phyloP scores from a whole-genome alignment of 1,140 invertebrate genomes.

The Kradibia gibbosae region DNA sequence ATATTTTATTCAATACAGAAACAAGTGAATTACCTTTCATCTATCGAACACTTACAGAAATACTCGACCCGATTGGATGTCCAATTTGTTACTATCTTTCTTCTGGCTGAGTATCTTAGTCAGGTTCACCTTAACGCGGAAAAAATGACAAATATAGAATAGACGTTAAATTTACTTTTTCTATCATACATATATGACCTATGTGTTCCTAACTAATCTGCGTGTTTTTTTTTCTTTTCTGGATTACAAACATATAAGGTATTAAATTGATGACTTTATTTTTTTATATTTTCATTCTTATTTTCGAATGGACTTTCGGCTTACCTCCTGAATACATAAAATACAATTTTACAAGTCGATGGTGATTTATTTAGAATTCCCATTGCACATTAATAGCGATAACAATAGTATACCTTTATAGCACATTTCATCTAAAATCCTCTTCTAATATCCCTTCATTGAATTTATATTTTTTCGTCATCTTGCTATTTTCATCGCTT shows the following conservation, averaged over 20 bases:
- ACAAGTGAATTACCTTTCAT: not conserved
- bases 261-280: slow-evolving; percentile 55
- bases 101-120: not conserved
- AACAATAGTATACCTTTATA: not conserved
- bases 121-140: slow-evolving; percentile 10
- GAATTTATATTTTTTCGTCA: slow-evolving; percentile 54
- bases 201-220: not conserved
- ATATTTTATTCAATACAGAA: not conserved
- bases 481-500: slow-evolving; percentile 53
- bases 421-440: not conserved
- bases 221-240: slow-evolving; percentile 56
- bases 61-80: not conserved
- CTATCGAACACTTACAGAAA: not conserved
- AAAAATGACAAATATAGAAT: slow-evolving; percentile 49
- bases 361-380: slow-evolving; percentile 70
- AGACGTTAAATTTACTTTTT: slow-evolving; percentile 43
- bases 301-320: slow-evolving; percentile 36
- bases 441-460: not conserved
- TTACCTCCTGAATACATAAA: slow-evolving; percentile 3
- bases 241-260: slow-evolving; percentile 66
- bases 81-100: slow-evolving; percentile 5
- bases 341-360: slow-evolving; percentile 54
- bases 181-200: slow-evolving; percentile 24
- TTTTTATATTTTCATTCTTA: slow-evolving; percentile 10
- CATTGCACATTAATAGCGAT: slow-evolving; percentile 54